Percentiles rank a stretch among this genome's conserved stretches.
Conservation (phyloP, 2,113 vertebrate species). For the Platichthys stellatus region DNA sequence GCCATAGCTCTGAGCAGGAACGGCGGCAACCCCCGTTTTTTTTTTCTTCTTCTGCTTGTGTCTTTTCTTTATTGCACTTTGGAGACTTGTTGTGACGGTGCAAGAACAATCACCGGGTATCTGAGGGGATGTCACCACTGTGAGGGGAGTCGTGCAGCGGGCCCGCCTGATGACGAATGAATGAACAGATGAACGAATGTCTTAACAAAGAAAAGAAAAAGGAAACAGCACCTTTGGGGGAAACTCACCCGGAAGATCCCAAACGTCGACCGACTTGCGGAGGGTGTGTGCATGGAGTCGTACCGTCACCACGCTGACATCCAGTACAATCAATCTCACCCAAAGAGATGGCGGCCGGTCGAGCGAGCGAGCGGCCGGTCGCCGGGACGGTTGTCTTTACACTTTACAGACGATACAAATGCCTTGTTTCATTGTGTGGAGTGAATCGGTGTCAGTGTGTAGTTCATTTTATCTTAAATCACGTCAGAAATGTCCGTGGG, state of each 20-base stretch:
- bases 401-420: slow-evolving; percentile 67
- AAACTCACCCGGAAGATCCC: slow-evolving; percentile 32
- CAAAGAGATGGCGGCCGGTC: slow-evolving; percentile 59
- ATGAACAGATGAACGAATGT: slow-evolving; percentile 73
- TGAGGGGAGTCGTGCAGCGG: slow-evolving; percentile 54
- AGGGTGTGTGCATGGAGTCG: slow-evolving; percentile 64
- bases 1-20: slow-evolving; percentile 50
- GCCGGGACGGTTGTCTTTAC: slow-evolving; percentile 48
- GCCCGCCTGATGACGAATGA: slow-evolving; percentile 61
- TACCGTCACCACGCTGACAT: slow-evolving; percentile 64
- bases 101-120: slow-evolving; percentile 43
- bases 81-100: slow-evolving; percentile 34
- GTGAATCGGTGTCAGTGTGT: slow-evolving; percentile 70
- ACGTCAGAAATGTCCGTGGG: slow-evolving; percentile 66
- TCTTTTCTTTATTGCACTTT: slow-evolving; percentile 57
- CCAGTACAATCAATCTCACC: slow-evolving; percentile 72
- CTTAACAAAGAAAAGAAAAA: slow-evolving; percentile 18
- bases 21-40: slow-evolving; percentile 28
- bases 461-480: slow-evolving; percentile 66
- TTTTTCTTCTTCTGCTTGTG: neutral
- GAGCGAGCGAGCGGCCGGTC: slow-evolving; percentile 11
- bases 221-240: slow-evolving; percentile 61
- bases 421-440: slow-evolving; percentile 69
- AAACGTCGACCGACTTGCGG: slow-evolving; percentile 53
- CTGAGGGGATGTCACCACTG: slow-evolving; percentile 63